Evolutionary conservation across 2,888 invertebrate species (phyloP), one percentile per base, ranked within the genome.

Genomic region (Sericinus montela): DNA sequence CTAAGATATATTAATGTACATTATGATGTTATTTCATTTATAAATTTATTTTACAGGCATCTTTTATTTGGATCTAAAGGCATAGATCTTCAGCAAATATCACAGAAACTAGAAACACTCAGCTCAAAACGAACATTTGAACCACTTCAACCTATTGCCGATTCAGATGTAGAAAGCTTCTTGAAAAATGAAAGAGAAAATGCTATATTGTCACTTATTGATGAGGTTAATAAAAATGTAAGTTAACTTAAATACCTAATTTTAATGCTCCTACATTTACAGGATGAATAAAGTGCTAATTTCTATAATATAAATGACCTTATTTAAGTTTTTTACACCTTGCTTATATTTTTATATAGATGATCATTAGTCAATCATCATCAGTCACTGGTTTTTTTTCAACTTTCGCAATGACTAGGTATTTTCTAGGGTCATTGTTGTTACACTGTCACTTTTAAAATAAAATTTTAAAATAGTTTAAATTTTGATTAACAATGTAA

Each of bases 131-230:
- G 93, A 46, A 94, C 95, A n/a, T 95, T 96, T 65, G 95, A 96
- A 74, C 95, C 98, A 0, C 87, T 98, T 15, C 97, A 97, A 81
- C 96, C 97, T 0, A 94, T 96, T 42, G 93, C 94, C 30, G 97
- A 97, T 69, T 95, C 97, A 13, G 98, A 98, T 76, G 94, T 98
- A 57, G 94, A 95, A 59, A 95, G 95, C 63, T 98, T 95, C 75
- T 82, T 98, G 13, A 94, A 94, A 73, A 98, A 98, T 90, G 98
- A 98, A 84, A 92, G 96, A 54, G 96, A 98, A 85, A 98, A 97
- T 91, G 96, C 97, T 0, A 94, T 98, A 65, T 83, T 98, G 11
- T 94, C 96, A 3, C 93, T 97, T 1, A 96, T 98, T 64, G 98
- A 98, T 76, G 95, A 96, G 72, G 95, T 95, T 14, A 95, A 95